phyloP scores from a whole-genome alignment of 2,797 vertebrate genomes.

The Fistularia commersonii region DNA sequence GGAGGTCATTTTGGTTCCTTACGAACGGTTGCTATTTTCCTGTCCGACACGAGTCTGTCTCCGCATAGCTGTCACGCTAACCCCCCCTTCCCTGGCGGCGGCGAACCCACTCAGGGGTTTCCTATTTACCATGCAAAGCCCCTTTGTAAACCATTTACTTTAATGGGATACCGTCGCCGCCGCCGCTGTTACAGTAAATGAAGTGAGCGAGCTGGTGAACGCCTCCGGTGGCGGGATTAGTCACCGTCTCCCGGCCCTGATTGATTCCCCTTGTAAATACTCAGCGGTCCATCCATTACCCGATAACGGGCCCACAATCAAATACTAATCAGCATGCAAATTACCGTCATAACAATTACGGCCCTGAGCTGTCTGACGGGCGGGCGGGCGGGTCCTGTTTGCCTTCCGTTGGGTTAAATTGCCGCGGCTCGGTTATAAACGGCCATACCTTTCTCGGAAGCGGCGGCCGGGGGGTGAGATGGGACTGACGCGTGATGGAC shows the following conservation, averaged over 20 bases:
- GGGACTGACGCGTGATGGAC: too few species aligned
- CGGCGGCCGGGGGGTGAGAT: too few species aligned
- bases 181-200: constrained; percentile 21
- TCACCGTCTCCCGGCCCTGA: constrained; percentile 15
- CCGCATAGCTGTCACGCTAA: too few species aligned
- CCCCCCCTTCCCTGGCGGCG: too few species aligned
- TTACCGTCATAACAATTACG: constrained; percentile 1
- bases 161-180: neutral
- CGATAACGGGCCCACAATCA: constrained; percentile 2
- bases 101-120: too few species aligned
- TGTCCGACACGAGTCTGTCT: too few species aligned
- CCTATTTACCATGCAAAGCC: constrained; percentile 1
- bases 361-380: too few species aligned
- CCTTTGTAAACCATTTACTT: constrained; percentile 4
- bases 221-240: constrained; percentile 13
- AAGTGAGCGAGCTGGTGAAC: constrained; percentile 5
- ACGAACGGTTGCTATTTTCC: too few species aligned
- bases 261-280: constrained; percentile 11
- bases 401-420: too few species aligned
- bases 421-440: too few species aligned
- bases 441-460: too few species aligned
- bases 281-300: neutral
- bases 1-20: too few species aligned
- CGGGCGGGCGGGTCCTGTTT: neutral
- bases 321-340: constrained; percentile 12